These are phyloP conservation scores for Mactromeris polynyma DNA, from an alignment of 2,888 invertebrate species.

Conservation along the genomic window DNA sequence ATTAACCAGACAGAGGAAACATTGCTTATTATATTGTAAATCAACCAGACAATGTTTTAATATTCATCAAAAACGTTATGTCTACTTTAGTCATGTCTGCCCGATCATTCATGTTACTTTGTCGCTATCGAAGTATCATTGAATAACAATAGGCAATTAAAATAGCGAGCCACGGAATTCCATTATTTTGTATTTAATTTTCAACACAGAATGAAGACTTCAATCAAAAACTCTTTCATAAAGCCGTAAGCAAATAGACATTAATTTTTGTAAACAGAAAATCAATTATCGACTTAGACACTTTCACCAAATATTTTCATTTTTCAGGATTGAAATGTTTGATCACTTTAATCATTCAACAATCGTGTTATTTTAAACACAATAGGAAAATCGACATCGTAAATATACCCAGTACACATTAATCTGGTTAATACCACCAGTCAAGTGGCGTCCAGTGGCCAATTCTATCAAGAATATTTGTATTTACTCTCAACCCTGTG, in stretches of 20 bases:
- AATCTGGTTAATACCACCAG: background rate
- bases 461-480: constrained; percentile 3
- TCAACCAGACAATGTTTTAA: background rate
- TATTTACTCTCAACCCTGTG: background rate
- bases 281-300: constrained; percentile 20
- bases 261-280: constrained; percentile 4
- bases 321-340: background rate
- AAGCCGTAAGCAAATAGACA: constrained; percentile 10
- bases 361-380: constrained; percentile 13
- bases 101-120: background rate
- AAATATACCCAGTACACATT: background rate
- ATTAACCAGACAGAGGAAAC: background rate
- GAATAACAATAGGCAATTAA: constrained; percentile 12
- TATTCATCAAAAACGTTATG: background rate
- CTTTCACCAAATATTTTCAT: constrained; percentile 16
- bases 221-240: background rate
- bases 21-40: background rate
- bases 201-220: constrained; percentile 1
- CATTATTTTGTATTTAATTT: background rate
- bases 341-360: constrained; percentile 10
- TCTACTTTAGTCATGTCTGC: background rate
- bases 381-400: background rate
- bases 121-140: background rate
- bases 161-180: background rate
- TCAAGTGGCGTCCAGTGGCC: constrained; percentile 10